Base-by-base conservation (phyloP, 2,797 vertebrate species). In the Coilia nasus region DNA sequence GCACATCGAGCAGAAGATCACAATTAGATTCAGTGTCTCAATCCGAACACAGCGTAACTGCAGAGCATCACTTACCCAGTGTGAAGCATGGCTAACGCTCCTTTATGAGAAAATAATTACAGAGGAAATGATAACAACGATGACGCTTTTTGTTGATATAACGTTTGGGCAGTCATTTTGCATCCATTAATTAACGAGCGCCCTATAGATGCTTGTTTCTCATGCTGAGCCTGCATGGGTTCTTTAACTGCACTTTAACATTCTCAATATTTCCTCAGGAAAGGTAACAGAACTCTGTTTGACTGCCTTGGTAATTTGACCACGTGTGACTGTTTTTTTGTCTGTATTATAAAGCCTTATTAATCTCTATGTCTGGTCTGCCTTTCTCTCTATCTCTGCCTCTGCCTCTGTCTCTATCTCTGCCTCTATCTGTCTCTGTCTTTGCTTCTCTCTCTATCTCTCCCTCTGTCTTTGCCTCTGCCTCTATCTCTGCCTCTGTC, bases 1-100 rank as follows among this genome's bases (percentile, higher is more conserved):
- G 35, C 35, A 10, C 31, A 78, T 25, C 31, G 19, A 35, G 31
- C 71, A 78, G 15, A 78, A 44, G 31, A 78, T 41, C 19, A 21
- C 35, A 41, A 78, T 78, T 44, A 44, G 15, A 78, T 21, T 44
- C 35, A 78, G 31, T 41, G 28, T 21, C 17, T 59, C 57, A 0
- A n/a, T 21, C 11, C 21, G 57, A 59, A 59, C 57, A 4, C 0
- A 21, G 67, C 67, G 17, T 6, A 17, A 41, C 28, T 21, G 41
- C 15, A 44, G 71, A 31, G 31, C 35, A 44, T 21, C 31, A 21
- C 31, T 44, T 78, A 78, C 71, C 31, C 31, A 44, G 71, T 41
- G 71, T 44, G 35, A 78, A 9, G 71, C 71, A 78, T 78, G 71
- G 41, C 71, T 41, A 78, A 78, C 23, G 31, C 41, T 54, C 50